phyloP scores from a whole-genome alignment of 2,888 invertebrate species.

The Theristus sp. region DNA sequence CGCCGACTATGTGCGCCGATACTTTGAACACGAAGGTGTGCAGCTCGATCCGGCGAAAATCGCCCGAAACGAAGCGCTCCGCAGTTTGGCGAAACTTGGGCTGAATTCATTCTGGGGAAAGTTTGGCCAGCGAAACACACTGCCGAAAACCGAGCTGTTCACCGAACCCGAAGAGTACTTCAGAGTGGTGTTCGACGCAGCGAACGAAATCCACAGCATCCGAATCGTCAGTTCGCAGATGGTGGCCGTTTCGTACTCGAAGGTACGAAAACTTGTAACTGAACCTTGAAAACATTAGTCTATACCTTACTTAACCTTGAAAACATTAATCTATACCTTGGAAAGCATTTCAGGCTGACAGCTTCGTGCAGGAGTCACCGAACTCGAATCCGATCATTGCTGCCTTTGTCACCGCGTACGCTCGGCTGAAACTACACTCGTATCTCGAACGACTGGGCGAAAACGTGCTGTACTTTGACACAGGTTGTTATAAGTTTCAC shows the following conservation, averaged over 20 bases:
- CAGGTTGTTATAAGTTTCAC: not conserved
- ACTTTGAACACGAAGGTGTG: slow-evolving; percentile 13
- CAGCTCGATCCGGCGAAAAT: slow-evolving; percentile 10
- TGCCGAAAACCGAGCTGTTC: slow-evolving; percentile 4
- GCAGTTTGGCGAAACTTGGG: slow-evolving; percentile 12
- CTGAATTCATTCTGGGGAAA: slow-evolving; percentile 16
- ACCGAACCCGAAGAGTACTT: slow-evolving; percentile 5
- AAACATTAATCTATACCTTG: no score
- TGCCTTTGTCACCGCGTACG: not conserved
- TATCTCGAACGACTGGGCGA: not conserved
- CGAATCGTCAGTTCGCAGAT: no score
- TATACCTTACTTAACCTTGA: no score
- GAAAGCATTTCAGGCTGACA: not conserved
- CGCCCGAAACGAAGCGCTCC: slow-evolving; percentile 11
- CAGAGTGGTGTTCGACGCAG: slow-evolving; percentile 5
- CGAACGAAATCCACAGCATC: slow-evolving; percentile 1
- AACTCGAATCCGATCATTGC: not conserved
- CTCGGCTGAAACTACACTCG: not conserved
- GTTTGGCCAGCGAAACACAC: slow-evolving; percentile 10
- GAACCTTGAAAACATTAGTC: no score
- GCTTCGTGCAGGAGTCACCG: not conserved
- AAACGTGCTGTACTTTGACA: not conserved
- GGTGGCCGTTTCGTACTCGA: no score
- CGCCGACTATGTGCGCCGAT: slow-evolving; percentile 12
- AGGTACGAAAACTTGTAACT: no score